A percentile compares a stretch with the other conserved stretches of the same genome.
phyloP scores from a whole-genome alignment of 2,113 vertebrate species.

The Thalassoma bifasciatum region DNA sequence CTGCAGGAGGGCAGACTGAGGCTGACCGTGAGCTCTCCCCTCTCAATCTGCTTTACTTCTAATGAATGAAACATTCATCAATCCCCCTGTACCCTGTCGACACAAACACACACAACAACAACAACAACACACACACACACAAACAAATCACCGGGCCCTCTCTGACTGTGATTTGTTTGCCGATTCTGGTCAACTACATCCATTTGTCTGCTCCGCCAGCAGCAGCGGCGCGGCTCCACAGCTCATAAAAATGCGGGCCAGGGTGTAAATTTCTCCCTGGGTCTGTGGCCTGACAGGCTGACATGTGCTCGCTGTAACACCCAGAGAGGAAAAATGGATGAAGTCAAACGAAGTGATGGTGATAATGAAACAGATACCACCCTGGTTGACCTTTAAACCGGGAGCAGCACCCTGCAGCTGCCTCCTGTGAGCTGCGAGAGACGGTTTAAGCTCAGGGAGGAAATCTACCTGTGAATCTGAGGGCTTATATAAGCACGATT shows the following conservation, averaged over 20 bases:
- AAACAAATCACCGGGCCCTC: conserved; percentile 69
- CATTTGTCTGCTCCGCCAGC: conserved; percentile 75
- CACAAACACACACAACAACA: conserved; percentile 18
- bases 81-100: conserved; percentile 8
- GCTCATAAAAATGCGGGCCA: conserved; percentile 80
- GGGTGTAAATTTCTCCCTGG: conserved; percentile 72
- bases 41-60: conserved; percentile 39
- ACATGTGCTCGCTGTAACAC: conserved; percentile 13
- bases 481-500: neutral
- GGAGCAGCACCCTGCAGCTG: conserved; percentile 34
- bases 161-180: conserved; percentile 79
- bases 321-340: conserved; percentile 26
- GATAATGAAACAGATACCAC: conserved; percentile 58
- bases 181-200: conserved; percentile 70
- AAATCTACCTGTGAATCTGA: neutral
- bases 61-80: conserved; percentile 63
- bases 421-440: conserved; percentile 5
- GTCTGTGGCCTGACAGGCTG: conserved; percentile 40
- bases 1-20: neutral
- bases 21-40: conserved; percentile 21
- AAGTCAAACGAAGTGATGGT: conserved; percentile 40
- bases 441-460: neutral
- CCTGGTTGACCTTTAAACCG: conserved; percentile 51
- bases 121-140: conserved; percentile 12
- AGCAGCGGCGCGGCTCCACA: conserved; percentile 57